Conservation (phyloP, 2,888 invertebrate species). For the Dryomyza anilis region DNA sequence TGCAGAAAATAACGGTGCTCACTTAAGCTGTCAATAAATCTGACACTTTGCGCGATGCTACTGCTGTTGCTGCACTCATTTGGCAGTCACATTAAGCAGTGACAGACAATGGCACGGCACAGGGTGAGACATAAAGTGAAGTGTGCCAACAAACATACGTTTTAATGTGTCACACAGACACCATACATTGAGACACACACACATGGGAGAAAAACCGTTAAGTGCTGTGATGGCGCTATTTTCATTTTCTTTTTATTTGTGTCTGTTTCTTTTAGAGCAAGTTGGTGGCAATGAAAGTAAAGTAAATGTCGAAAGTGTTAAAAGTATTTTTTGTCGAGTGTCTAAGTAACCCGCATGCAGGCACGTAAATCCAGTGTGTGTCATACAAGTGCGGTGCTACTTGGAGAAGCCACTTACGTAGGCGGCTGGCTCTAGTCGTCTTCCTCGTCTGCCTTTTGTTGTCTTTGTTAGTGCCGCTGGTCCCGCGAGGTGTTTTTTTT, state of each 20-base stretch:
- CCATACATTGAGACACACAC: background rate
- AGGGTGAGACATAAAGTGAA: conserved; percentile 4
- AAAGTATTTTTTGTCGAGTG: background rate
- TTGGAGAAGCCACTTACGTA: conserved; percentile 11
- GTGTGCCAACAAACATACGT: background rate
- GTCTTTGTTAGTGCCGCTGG: background rate
- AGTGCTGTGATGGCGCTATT: too few species aligned
- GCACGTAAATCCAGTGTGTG: conserved; percentile 3
- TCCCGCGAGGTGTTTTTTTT: background rate
- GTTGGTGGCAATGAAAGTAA: background rate
- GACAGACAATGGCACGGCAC: background rate
- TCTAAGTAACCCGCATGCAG: conserved; percentile 8
- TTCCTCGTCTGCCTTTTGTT: background rate
- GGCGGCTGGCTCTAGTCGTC: too few species aligned
- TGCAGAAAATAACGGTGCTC: too few species aligned
- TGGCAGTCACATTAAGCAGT: background rate
- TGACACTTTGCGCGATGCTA: background rate
- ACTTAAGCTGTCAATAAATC: conserved; percentile 11
- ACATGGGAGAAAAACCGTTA: background rate
- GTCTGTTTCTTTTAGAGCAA: background rate
- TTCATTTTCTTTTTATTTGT: too few species aligned
- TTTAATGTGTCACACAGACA: background rate
- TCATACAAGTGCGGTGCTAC: conserved; percentile 12
- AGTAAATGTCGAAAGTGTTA: background rate
- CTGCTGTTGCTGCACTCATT: background rate